Conservation (phyloP, 2,888 invertebrate genomes). For the Strigamia crassipes region DNA sequence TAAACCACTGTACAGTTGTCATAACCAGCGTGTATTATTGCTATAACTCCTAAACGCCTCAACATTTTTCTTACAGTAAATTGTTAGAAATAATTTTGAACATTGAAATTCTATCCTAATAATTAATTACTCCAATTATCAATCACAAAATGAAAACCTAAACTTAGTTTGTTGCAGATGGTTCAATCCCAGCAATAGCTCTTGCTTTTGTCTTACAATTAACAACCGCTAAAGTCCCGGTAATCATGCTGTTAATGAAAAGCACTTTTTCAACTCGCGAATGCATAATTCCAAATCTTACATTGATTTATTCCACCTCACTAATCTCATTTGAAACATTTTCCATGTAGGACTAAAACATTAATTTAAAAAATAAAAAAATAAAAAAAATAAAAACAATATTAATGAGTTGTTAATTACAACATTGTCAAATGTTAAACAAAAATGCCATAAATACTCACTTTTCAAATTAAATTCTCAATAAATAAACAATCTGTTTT, state of each 20-base stretch:
- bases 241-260: constrained; percentile 32
- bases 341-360: background rate
- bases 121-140: background rate
- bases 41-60: no score
- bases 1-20: no score
- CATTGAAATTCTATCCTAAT: background rate
- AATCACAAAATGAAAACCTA: background rate
- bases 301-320: background rate
- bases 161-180: constrained; percentile 20
- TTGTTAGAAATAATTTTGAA: no score
- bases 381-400: background rate
- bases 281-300: constrained; percentile 3
- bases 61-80: background rate
- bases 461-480: background rate
- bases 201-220: constrained; percentile 10
- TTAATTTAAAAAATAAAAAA: background rate
- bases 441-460: background rate
- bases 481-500: background rate
- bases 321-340: constrained; percentile 11
- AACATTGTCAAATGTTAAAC: background rate
- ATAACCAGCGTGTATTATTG: no score
- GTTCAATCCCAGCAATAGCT: constrained; percentile 1
- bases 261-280: background rate
- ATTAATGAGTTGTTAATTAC: background rate
- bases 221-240: background rate